Evolutionary conservation across 2,888 invertebrate genomes (phyloP), one percentile per base, ranked within the genome.

Genomic region (Agonopterix arenella): DNA sequence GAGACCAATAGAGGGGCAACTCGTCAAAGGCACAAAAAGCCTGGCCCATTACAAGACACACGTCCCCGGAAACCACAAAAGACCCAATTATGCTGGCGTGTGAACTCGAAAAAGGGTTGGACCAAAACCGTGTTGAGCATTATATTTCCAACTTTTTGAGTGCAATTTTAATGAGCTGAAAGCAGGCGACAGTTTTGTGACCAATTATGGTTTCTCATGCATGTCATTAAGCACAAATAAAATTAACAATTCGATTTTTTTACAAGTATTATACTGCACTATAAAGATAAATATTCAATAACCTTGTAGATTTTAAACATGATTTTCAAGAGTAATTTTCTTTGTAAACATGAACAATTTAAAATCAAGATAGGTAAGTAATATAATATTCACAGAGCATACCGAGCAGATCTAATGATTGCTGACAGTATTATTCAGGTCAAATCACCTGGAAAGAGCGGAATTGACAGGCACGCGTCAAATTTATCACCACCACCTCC

Each of bases 11-110:
- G 69, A 76, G 62, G 8, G 36, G 16, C 7, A 60, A 66, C 64
- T 73, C 28, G 28, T 28, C 73, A 78, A 80, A 80, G 73, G 75
- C 66, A 72, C 67, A 76, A 80, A 80, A 79, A 76, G 67, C 70
- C 70, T 62, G 66, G 66, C 68, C 77, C 73, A 79, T 82, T 82
- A 80, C 71, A 62, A 64, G 70, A 68, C 73, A 76, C 78, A 76
- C 77, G 80, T 73, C 64, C 72, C 59, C 72, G 73, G 70, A 72
- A 72, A 80, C 83, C 83, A 79, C 81, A 83, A 80, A 81, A 80
- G 80, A 79, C 80, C 80, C 81, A 81, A 82, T 84, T 81, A 83
- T 80, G 70, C 68, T 70, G 68, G 69, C 71, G 76, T 68, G 79
- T 76, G 77, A 76, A 76, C 73, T 78, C 76, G 76, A 77, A 79